phyloP scores from a whole-genome alignment of 1,140 invertebrate genomes.

The Drosophila pachea region DNA sequence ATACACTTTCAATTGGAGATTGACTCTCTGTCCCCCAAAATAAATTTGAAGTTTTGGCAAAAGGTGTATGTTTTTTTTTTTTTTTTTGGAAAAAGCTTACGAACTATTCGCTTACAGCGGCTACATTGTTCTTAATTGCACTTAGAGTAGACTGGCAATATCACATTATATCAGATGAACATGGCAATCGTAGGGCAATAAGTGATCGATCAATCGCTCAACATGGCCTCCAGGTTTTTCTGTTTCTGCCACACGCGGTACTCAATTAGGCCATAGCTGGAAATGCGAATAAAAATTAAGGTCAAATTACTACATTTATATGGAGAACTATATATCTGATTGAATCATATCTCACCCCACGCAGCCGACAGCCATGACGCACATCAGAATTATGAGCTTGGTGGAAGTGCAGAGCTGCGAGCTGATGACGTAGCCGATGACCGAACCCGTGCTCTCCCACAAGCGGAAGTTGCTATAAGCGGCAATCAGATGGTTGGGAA shows the following conservation, averaged over 20 bases:
- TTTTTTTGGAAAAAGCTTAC: too few species aligned
- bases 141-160: conserved; percentile 40
- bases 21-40: too few species aligned
- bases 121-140: conserved; percentile 33
- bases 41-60: too few species aligned
- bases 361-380: conserved; percentile 86
- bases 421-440: conserved; percentile 89
- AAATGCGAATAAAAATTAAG: background rate
- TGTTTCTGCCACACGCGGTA: conserved; percentile 74
- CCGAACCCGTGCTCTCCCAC: conserved; percentile 94
- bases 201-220: conserved; percentile 55
- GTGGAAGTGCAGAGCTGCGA: conserved; percentile 87
- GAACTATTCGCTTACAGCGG: conserved; percentile 1
- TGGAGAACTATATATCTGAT: background rate
- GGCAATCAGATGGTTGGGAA: conserved; percentile 91
- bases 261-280: conserved; percentile 68
- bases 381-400: conserved; percentile 88
- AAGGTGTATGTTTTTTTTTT: too few species aligned
- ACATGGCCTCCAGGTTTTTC: conserved; percentile 67
- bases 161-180: conserved; percentile 40
- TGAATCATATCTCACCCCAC: conserved; percentile 81
- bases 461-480: conserved; percentile 96
- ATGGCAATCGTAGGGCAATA: conserved; percentile 25
- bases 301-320: background rate
- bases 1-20: too few species aligned